A percentile compares a stretch with the other conserved stretches of the same genome.
These are phyloP conservation scores for Redunca redunca DNA, from an alignment of 2,113 vertebrate species.

Conservation along the genomic window DNA sequence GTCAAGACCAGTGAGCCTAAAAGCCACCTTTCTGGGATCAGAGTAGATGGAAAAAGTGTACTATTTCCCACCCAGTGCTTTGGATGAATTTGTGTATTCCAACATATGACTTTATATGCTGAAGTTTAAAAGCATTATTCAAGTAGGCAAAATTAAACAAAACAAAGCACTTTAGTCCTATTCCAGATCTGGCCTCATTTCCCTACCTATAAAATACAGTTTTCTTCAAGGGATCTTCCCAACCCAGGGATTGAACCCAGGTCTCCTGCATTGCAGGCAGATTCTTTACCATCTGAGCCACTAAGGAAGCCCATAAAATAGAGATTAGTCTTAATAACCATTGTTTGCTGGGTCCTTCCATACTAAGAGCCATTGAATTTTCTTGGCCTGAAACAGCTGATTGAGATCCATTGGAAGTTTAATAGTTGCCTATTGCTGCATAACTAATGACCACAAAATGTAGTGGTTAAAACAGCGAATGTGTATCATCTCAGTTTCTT, in stretches of 20 bases:
- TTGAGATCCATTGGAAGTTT: background rate
- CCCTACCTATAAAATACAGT: background rate
- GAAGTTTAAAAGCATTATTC: background rate
- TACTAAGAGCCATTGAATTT: background rate
- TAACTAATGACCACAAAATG: background rate
- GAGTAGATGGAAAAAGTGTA: background rate
- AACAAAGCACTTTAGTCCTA: background rate
- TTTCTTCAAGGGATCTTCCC: background rate
- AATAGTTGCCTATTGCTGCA: background rate
- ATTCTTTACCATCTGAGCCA: background rate
- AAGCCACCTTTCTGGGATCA: background rate
- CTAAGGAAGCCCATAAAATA: background rate
- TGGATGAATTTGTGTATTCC: background rate
- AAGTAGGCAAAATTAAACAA: background rate
- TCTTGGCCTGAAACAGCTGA: background rate
- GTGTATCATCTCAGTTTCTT: background rate
- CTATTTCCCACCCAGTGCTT: background rate
- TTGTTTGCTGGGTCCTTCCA: background rate
- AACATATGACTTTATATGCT: too few relatives aligned
- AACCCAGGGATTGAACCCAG: background rate
- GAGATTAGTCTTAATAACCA: background rate
- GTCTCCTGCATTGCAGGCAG: background rate
- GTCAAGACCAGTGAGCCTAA: background rate
- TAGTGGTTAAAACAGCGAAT: background rate
- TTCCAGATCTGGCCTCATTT: background rate